Conservation (phyloP, 2,888 invertebrate genomes). For the Euclidia mi region DNA sequence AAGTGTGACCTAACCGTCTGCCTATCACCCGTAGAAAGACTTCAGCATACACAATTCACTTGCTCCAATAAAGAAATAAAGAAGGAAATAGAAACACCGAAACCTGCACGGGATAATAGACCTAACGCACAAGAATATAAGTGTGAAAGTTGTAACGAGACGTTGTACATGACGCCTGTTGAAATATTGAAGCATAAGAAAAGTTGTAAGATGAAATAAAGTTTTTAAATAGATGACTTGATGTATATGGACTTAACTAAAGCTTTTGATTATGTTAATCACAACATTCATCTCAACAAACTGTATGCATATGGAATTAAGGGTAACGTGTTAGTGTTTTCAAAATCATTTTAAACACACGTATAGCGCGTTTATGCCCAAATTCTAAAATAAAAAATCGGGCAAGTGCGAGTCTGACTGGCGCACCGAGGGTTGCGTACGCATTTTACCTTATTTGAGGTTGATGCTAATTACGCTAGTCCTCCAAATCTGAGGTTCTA, state of each 20-base stretch:
- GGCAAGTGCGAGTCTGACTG: too few species aligned
- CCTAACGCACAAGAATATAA: slow-evolving; percentile 91
- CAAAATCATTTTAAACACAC: too few species aligned
- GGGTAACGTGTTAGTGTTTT: too few species aligned
- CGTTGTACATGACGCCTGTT: slow-evolving; percentile 93
- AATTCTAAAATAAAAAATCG: too few species aligned
- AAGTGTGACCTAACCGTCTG: slow-evolving; percentile 91
- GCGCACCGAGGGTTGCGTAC: too few species aligned
- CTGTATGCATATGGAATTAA: too few species aligned
- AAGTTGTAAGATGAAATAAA: slow-evolving; percentile 85
- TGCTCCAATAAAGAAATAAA: slow-evolving; percentile 74
- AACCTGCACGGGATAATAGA: slow-evolving; percentile 68
- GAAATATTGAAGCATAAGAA: slow-evolving; percentile 97
- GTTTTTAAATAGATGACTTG: not conserved
- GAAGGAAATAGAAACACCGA: slow-evolving; percentile 67
- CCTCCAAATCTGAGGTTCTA: too few species aligned
- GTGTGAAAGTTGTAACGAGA: slow-evolving; percentile 93
- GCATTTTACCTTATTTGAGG: too few species aligned
- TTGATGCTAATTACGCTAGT: too few species aligned
- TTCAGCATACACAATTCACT: slow-evolving; percentile 92
- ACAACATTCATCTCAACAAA: too few species aligned
- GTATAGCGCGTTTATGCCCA: too few species aligned
- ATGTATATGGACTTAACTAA: not conserved
- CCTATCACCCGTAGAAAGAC: slow-evolving; percentile 92
- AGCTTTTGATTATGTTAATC: too few species aligned